phyloP scores from a whole-genome alignment of 2,113 vertebrate genomes.

The Rhegmatorhina hoffmannsi region DNA sequence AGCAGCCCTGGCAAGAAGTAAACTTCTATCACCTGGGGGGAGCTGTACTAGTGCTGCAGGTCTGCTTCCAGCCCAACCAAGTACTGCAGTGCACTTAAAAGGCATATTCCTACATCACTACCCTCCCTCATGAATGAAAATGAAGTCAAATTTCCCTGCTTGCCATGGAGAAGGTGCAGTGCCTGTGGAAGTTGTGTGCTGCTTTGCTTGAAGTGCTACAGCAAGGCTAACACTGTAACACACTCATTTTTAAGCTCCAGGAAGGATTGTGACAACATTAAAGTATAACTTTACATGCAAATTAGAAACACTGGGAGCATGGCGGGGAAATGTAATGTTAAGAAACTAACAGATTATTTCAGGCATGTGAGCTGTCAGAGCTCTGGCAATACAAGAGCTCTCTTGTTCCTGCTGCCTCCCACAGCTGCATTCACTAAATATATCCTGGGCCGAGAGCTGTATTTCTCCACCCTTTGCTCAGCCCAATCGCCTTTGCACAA shows the following conservation, averaged over 20 bases:
- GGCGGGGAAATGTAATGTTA: not conserved
- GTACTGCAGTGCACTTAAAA: not conserved
- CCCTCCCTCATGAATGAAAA: not conserved
- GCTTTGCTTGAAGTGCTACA: not conserved
- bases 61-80: not conserved
- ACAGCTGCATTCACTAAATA: slow-evolving; percentile 68
- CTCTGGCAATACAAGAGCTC: slow-evolving; percentile 35
- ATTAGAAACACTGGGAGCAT: not conserved
- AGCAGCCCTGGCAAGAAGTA: not conserved
- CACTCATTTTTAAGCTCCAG: not conserved
- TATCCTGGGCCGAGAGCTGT: slow-evolving; percentile 42
- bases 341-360: slow-evolving; percentile 12
- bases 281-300: not conserved
- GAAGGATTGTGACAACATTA: not conserved
- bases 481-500: slow-evolving; percentile 44
- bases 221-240: not conserved
- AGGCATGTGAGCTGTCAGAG: slow-evolving; percentile 1
- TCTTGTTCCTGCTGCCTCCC: slow-evolving; percentile 57
- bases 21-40: not conserved
- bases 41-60: fast-evolving
- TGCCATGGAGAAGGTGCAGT: not conserved
- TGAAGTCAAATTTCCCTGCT: not conserved
- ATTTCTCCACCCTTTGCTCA: slow-evolving; percentile 46
- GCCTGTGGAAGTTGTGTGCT: not conserved
- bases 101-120: not conserved